Conservation (phyloP, 2,888 invertebrate species). For the Psylliodes chrysocephalus region DNA sequence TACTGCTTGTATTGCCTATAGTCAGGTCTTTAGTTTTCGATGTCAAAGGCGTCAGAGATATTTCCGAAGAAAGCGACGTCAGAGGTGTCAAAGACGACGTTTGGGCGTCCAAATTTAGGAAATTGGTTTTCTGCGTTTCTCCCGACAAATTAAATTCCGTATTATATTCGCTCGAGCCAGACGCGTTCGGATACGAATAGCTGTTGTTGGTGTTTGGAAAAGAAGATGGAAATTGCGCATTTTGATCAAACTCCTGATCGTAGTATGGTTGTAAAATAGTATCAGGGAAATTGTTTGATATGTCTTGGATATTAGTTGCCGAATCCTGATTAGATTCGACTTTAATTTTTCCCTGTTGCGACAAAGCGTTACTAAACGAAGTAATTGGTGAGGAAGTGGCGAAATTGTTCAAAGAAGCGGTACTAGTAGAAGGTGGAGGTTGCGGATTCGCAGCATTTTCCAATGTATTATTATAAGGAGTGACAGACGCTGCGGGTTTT, state of each 20-base stretch:
- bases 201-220: constrained; percentile 43
- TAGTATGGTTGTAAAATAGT: constrained; percentile 47
- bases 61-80: constrained; percentile 48
- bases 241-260: constrained; percentile 50
- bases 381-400: constrained; percentile 34
- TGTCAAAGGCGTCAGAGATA: constrained; percentile 43
- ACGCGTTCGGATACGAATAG: constrained; percentile 45
- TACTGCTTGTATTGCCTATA: constrained; percentile 19
- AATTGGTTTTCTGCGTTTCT: constrained; percentile 41
- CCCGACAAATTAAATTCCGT: constrained; percentile 33
- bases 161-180: constrained; percentile 37
- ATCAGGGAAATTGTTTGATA: constrained; percentile 48
- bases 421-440: constrained; percentile 19
- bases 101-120: constrained; percentile 48
- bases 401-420: constrained; percentile 18
- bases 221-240: constrained; percentile 45
- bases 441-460: constrained; percentile 39
- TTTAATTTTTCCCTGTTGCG: constrained; percentile 34
- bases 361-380: constrained; percentile 42
- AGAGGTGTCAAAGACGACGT: constrained; percentile 38
- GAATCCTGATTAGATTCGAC: constrained; percentile 41
- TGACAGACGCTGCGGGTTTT: constrained; percentile 69
- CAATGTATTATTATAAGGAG: constrained; percentile 61
- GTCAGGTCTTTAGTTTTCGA: constrained; percentile 28
- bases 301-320: constrained; percentile 44